Base-by-base conservation (phyloP, 2,888 invertebrate species). In the Cephonodes hylas region DNA sequence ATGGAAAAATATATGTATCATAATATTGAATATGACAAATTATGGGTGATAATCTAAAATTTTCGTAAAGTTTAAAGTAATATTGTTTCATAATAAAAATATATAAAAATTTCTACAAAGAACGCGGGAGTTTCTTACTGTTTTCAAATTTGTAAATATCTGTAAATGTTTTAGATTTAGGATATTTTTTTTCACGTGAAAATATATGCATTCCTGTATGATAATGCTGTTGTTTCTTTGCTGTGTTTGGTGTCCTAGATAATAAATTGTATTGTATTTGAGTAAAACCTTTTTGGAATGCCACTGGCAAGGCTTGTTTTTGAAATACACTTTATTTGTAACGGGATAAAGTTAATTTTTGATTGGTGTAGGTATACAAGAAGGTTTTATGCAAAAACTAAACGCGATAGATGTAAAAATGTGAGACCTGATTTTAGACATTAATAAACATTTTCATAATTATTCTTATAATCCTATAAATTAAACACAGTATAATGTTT, bases 231-330 rank as follows among this genome's bases (percentile, higher is more conserved):
- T 65, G 64, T 84, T 89, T 56, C 70, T 83, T 90, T 91, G 90
- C 88, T 62, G 83, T 89, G 89, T 91, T 91, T 88, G 90, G 74
- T 91, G 90, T 91, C 58, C 48, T 89, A 88, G 85, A 66, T 64
- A n/a, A 61, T 85, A 85, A 71, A 68, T 59, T 69, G 71, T 65
- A 70, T 68, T 68, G 68, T 68, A 64, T 66, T 65, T 66, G 63
- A 25, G n/a, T 42, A 18, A 59, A 61, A 58, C 58, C 27, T 64
- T 42, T 61, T 57, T 38, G 53, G 6, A 25, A 18, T 20, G 8
- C 8, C 8, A 44, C 8, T 18, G 18, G 20, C 8, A 18, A 44
- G 20, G 23, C n/a, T 46, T n/a, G n/a, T n/a, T n/a, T n/a, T 10
- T 23, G 23, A 46, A 23, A 25, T 46, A 6, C 5, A 15, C 31